phyloP scores from a whole-genome alignment of 2,888 invertebrate genomes.

The Hymenopus coronatus region DNA sequence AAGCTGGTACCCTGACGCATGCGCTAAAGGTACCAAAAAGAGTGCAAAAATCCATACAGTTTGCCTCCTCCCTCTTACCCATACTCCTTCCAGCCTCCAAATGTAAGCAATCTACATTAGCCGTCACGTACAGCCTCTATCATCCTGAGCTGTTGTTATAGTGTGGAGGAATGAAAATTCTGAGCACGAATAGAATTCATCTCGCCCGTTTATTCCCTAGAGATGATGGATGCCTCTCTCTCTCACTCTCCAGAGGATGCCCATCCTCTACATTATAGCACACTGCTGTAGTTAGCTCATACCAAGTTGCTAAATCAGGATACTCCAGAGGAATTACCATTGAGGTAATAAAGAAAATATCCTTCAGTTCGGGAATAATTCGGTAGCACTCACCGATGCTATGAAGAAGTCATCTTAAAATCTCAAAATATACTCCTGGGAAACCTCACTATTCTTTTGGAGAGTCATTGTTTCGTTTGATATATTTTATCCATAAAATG shows the following conservation, averaged over 20 bases:
- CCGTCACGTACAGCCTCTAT: constrained; percentile 8
- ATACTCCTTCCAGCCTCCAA: not conserved
- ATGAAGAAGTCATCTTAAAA: too few relatives aligned
- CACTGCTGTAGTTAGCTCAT: not conserved
- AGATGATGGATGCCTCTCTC: not conserved
- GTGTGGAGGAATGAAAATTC: not conserved
- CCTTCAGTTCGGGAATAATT: not conserved
- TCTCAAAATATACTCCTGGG: too few relatives aligned
- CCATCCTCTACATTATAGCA: not conserved
- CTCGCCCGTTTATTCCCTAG: not conserved
- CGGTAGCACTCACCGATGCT: not conserved
- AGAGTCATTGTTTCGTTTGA: too few relatives aligned
- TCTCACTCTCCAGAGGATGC: not conserved
- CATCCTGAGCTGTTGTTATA: not conserved
- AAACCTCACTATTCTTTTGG: too few relatives aligned
- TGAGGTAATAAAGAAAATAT: not conserved
- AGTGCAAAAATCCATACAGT: constrained; percentile 3
- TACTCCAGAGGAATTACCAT: not conserved
- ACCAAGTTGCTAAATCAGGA: not conserved
- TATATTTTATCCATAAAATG: too few relatives aligned
- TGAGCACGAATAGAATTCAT: not conserved
- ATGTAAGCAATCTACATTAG: constrained; percentile 27
- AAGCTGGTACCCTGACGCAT: not conserved
- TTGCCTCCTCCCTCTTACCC: not conserved
- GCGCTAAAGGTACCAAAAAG: not conserved